Conservation (phyloP, 1,140 invertebrate genomes). For the Thaumetopoea pityocampa region DNA sequence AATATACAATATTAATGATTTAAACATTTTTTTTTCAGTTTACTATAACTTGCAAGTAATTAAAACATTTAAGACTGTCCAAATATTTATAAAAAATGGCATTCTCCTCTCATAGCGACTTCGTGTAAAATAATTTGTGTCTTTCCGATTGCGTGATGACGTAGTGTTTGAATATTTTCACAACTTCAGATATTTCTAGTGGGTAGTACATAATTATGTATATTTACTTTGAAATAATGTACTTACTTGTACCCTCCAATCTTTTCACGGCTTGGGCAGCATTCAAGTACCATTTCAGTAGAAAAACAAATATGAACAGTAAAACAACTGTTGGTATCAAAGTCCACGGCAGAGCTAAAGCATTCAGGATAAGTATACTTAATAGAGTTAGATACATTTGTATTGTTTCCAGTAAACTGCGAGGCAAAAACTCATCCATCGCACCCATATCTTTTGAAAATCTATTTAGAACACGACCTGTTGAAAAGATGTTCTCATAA, state of each 20-base stretch:
- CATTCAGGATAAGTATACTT: constrained; percentile 82
- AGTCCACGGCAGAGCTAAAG: constrained; percentile 83
- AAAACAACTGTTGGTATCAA: constrained; percentile 82
- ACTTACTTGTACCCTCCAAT: constrained; percentile 87
- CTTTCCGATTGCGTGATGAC: too few species aligned
- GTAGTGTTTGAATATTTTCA: too few species aligned
- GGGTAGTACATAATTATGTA: too few species aligned
- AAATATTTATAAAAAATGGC: too few species aligned
- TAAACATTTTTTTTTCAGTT: too few species aligned
- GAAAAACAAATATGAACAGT: constrained; percentile 79
- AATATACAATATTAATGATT: too few species aligned
- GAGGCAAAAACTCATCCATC: constrained; percentile 92
- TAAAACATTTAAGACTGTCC: too few species aligned
- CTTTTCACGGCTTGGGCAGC: constrained; percentile 89
- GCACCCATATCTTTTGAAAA: constrained; percentile 78
- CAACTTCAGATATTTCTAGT: too few species aligned
- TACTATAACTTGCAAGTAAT: too few species aligned
- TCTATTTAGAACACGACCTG: constrained; percentile 77
- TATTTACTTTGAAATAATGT: too few species aligned
- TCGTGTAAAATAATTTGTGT: too few species aligned
- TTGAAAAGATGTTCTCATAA: constrained; percentile 61
- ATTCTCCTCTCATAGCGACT: too few species aligned
- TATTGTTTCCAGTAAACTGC: constrained; percentile 84
- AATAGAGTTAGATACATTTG: constrained; percentile 79
- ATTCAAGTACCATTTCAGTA: constrained; percentile 84